phyloP scores from a whole-genome alignment of 2,113 vertebrate genomes.

The Ameiurus melas region DNA sequence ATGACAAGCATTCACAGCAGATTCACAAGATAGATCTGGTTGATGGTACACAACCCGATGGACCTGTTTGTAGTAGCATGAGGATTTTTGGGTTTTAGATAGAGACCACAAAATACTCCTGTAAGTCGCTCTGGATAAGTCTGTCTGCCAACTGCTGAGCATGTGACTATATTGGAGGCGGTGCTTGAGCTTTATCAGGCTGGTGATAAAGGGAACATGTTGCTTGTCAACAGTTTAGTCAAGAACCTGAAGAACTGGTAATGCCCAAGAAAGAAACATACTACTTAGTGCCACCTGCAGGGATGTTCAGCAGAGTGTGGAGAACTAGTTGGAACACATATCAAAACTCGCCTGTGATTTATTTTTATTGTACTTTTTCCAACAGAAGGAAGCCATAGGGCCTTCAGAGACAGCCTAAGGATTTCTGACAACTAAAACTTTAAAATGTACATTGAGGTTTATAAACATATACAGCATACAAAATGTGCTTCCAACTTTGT shows the following conservation, averaged over 20 bases:
- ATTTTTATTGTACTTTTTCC: not conserved
- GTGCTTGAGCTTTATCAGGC: not conserved
- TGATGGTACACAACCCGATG: not conserved
- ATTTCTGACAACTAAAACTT: too few relatives aligned
- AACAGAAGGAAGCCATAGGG: too few relatives aligned
- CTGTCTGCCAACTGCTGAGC: not conserved
- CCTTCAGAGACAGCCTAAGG: too few relatives aligned
- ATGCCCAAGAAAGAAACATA: not conserved
- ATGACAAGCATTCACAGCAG: not conserved
- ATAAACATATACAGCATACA: too few relatives aligned
- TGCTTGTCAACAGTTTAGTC: not conserved
- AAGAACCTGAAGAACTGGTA: not conserved
- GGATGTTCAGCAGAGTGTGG: not conserved
- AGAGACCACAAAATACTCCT: not conserved
- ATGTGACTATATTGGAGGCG: not conserved
- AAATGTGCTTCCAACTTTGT: too few relatives aligned
- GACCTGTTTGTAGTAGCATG: not conserved
- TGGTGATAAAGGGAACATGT: not conserved
- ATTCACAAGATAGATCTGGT: not conserved
- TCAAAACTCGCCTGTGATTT: too few relatives aligned
- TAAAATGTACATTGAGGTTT: too few relatives aligned
- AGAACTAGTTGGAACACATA: not conserved
- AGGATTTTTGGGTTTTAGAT: not conserved
- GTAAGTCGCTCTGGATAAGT: not conserved
- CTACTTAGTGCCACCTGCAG: not conserved